phyloP scores from a whole-genome alignment of 2,113 vertebrate species.

The Siphamia tubifer region DNA sequence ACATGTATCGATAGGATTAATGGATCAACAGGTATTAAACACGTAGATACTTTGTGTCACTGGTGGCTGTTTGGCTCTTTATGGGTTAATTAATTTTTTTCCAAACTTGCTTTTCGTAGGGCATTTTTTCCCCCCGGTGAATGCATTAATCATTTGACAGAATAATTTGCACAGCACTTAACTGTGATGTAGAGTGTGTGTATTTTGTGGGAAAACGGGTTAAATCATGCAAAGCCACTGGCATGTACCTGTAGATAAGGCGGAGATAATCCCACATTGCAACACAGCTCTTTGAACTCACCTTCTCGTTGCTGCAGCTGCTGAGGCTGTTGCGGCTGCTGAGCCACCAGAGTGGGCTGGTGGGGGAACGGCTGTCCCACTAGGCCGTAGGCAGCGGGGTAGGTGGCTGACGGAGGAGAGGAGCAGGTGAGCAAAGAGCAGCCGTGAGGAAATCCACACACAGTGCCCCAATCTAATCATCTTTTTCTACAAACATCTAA shows the following conservation, averaged over 20 bases:
- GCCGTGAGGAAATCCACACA: background rate
- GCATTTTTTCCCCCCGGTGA: too few relatives aligned
- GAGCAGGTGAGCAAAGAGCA: slow-evolving; percentile 20
- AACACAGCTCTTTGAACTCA: slow-evolving; percentile 20
- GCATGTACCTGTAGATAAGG: slow-evolving; percentile 11
- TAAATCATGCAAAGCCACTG: background rate
- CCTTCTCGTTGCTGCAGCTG: slow-evolving; percentile 91
- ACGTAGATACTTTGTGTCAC: too few relatives aligned
- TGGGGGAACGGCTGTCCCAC: slow-evolving; percentile 91
- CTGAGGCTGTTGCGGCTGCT: slow-evolving; percentile 88
- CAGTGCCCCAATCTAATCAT: slow-evolving; percentile 1
- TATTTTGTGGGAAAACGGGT: background rate
- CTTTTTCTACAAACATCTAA: slow-evolving; percentile 28
- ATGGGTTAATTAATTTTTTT: too few relatives aligned
- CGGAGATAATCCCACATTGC: background rate
- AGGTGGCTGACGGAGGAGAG: slow-evolving; percentile 81
- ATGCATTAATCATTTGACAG: too few relatives aligned
- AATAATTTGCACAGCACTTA: background rate
- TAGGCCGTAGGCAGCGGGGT: slow-evolving; percentile 90
- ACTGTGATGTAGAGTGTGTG: background rate
- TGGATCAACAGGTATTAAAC: too few relatives aligned
- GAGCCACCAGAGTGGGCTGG: slow-evolving; percentile 85
- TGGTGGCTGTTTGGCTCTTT: too few relatives aligned
- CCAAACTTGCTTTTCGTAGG: too few relatives aligned
- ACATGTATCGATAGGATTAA: too few relatives aligned